phyloP scores from a whole-genome alignment of 2,888 invertebrate species.

The Sepioteuthis lessoniana region DNA sequence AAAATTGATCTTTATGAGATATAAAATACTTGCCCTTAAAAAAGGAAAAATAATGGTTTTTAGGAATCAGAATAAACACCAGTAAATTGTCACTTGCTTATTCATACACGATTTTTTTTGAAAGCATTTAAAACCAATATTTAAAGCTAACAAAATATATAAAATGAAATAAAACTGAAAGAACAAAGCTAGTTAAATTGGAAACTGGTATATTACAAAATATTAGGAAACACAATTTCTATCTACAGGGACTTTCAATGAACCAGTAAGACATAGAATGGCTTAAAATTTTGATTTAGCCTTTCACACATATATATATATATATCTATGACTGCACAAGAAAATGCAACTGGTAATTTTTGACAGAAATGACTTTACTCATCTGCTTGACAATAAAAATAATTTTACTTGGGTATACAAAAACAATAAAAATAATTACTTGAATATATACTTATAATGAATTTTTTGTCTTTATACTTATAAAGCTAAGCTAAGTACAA shows the following conservation, averaged over 20 bases:
- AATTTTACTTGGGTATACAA: neutral
- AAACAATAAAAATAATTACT: neutral
- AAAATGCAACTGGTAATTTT: neutral
- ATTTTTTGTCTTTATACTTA: too few species aligned
- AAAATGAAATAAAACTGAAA: neutral
- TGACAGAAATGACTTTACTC: neutral
- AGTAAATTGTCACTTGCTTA: neutral
- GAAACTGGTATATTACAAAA: neutral
- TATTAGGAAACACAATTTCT: neutral
- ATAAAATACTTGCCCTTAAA: neutral
- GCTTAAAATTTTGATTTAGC: neutral
- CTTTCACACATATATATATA: neutral
- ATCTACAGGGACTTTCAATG: neutral
- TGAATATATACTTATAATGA: too few species aligned
- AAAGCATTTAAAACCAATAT: neutral
- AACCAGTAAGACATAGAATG: slow-evolving; percentile 9
- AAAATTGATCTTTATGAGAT: too few species aligned
- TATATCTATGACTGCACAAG: neutral
- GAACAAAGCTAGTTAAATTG: slow-evolving; percentile 33
- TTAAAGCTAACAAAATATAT: neutral
- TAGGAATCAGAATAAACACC: neutral
- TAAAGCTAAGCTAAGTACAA: too few species aligned
- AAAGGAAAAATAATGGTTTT: neutral
- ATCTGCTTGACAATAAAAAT: neutral
- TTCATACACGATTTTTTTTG: neutral